A percentile compares a stretch with the other conserved stretches of the same genome.
These are phyloP conservation scores for Melanaphis sacchari DNA, from an alignment of 1,140 invertebrate genomes.

Conservation along the genomic window DNA sequence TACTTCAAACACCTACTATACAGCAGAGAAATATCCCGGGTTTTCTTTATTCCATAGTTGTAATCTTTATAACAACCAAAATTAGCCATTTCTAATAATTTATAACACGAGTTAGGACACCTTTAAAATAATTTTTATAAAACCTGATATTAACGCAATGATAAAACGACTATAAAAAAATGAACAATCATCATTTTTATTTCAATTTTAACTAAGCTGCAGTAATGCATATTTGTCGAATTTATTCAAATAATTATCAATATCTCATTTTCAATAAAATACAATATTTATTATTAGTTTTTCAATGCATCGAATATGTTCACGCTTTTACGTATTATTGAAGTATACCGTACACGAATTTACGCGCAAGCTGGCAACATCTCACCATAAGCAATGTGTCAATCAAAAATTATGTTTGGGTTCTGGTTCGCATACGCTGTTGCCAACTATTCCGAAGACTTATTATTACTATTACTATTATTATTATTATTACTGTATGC, in stretches of 20 bases:
- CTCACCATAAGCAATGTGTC: conserved; percentile 53
- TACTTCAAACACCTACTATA: too few species aligned
- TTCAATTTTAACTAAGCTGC: not conserved
- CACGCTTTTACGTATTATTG: not conserved
- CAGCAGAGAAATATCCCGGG: not conserved
- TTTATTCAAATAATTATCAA: not conserved
- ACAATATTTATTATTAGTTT: not conserved
- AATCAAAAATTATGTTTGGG: conserved; percentile 55
- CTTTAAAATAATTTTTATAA: not conserved
- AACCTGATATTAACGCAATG: not conserved
- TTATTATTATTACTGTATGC: conserved; percentile 39
- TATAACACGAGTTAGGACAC: not conserved
- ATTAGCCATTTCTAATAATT: not conserved
- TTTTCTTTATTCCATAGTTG: not conserved
- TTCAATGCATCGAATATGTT: not conserved
- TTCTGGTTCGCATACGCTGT: conserved; percentile 49
- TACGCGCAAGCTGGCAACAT: conserved; percentile 25
- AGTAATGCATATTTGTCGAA: not conserved
- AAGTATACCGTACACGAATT: conserved; percentile 2
- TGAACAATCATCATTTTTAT: not conserved
- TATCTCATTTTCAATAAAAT: not conserved
- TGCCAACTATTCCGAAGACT: conserved; percentile 43
- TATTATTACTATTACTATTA: conserved; percentile 38
- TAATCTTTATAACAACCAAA: not conserved
- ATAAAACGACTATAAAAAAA: not conserved